Evolutionary conservation across 2,113 vertebrate species (phyloP), one percentile per base, ranked within the genome.

Genomic region (Osmerus eperlanus): DNA sequence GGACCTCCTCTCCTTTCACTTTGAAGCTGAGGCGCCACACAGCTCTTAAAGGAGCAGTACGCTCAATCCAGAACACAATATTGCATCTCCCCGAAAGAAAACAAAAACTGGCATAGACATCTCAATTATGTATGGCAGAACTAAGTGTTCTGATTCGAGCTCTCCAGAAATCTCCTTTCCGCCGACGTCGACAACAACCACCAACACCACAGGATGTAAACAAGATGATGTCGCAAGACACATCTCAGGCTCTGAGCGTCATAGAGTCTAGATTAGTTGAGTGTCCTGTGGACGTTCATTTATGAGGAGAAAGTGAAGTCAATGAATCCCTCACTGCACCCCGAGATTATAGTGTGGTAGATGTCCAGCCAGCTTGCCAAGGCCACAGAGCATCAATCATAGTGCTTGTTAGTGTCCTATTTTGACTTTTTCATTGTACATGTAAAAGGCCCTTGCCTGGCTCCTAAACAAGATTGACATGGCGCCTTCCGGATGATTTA

Each of bases 401-500:
- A 81, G 72, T 72, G 79, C 84, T 87, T 87, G 84, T 89, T 87
- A 87, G 85, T 79, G 81, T 89, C 81, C 75, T 60, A 47, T 85
- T 80, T n/a, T 9, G 80, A 80, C 76, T 77, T 86, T 85, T 82
- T 85, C 78, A 85, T 83, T 79, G 78, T 80, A 73, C 74, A 82
- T 83, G 84, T 77, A 71, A 76, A 84, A 76, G 64, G 59, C 77
- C 64, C 16, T 68, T 3, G 36, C 29, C 72, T 84, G 86, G 81
- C 79, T 70, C 47, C 63, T 0, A 0, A 82, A 82, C 84, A 86
- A 80, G 79, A 84, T 59, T 82, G 83, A 78, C 84, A 86, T 79
- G 62, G 78, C 80, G 71, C 78, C 74, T 64, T 29, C 58, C 77
- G 78, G 78, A 83, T 81, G 78, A 86, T 85, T 81, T 81, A 85